These are phyloP conservation scores for Elymnias hypermnestra DNA, from an alignment of 1,140 invertebrate species.

Conservation along the genomic window DNA sequence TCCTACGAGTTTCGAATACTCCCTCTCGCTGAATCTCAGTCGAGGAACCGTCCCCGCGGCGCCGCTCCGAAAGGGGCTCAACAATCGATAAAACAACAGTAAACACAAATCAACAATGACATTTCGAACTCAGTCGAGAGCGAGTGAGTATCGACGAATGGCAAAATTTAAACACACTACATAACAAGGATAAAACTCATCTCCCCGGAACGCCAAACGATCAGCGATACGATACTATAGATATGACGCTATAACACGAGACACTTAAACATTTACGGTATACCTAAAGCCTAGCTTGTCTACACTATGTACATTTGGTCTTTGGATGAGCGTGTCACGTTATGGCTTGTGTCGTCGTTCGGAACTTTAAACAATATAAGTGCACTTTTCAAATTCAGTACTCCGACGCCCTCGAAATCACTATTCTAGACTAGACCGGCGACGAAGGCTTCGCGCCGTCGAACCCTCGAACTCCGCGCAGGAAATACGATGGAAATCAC, in stretches of 20 bases:
- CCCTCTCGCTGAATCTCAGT: too few relatives aligned
- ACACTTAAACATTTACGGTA: constrained; percentile 38
- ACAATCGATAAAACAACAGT: constrained; percentile 52
- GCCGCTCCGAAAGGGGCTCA: constrained; percentile 32
- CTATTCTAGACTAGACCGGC: constrained; percentile 70
- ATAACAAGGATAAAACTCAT: too few relatives aligned
- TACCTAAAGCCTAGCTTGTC: constrained; percentile 58
- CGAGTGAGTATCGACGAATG: too few relatives aligned
- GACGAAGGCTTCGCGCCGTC: constrained; percentile 43
- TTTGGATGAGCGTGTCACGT: constrained; percentile 71
- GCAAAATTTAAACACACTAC: too few relatives aligned
- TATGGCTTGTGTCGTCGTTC: constrained; percentile 65
- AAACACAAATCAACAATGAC: constrained; percentile 39
- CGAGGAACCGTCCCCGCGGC: constrained; percentile 46
- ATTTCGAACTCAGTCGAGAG: constrained; percentile 30
- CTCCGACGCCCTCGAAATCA: constrained; percentile 51
- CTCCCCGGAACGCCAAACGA: too few relatives aligned
- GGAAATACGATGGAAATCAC: constrained; percentile 47
- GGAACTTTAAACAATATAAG: constrained; percentile 66
- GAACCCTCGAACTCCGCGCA: constrained; percentile 23
- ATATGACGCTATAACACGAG: too few relatives aligned
- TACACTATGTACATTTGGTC: constrained; percentile 72
- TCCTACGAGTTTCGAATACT: neutral
- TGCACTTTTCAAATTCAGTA: constrained; percentile 69
- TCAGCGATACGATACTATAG: too few relatives aligned